A percentile compares a stretch with the other conserved stretches of the same genome.
phyloP scores from a whole-genome alignment of 2,113 vertebrate genomes.

The Cromileptes altivelis region DNA sequence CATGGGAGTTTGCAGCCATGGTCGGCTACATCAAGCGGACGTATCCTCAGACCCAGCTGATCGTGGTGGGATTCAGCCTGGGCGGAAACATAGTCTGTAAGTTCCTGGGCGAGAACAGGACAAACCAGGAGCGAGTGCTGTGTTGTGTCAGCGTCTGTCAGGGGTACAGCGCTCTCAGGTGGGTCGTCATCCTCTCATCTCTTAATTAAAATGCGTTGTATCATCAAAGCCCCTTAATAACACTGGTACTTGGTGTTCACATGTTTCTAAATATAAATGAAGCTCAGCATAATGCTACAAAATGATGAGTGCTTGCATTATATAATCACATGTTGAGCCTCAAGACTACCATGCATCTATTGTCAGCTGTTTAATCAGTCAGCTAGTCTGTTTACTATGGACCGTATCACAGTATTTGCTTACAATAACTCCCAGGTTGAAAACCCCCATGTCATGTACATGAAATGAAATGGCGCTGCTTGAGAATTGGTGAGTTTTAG shows the following conservation, averaged over 20 bases:
- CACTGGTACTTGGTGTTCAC: background rate
- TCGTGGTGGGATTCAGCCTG: constrained; percentile 97
- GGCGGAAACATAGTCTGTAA: constrained; percentile 99
- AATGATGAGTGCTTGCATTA: constrained; percentile 23
- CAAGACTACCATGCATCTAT: background rate
- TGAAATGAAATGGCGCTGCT: too few relatives aligned
- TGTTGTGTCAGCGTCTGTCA: constrained; percentile 97
- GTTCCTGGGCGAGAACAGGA: constrained; percentile 93
- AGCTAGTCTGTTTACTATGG: background rate
- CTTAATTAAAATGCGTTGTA: constrained; percentile 31
- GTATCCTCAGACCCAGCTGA: constrained; percentile 91
- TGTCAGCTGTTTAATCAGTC: background rate
- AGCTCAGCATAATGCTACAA: constrained; percentile 21
- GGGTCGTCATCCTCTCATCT: constrained; percentile 65
- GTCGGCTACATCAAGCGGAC: constrained; percentile 94
- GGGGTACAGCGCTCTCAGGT: constrained; percentile 97
- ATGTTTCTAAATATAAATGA: constrained; percentile 30
- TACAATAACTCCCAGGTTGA: too few relatives aligned
- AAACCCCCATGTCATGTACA: too few relatives aligned
- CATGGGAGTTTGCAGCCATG: constrained; percentile 98
- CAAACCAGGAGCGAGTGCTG: constrained; percentile 94
- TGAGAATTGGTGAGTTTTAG: too few relatives aligned
- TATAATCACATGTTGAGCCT: background rate
- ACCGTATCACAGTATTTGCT: too few relatives aligned
- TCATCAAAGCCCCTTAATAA: constrained; percentile 13